Conservation (phyloP, 2,888 invertebrate genomes). For the Lumbricus terrestris region DNA sequence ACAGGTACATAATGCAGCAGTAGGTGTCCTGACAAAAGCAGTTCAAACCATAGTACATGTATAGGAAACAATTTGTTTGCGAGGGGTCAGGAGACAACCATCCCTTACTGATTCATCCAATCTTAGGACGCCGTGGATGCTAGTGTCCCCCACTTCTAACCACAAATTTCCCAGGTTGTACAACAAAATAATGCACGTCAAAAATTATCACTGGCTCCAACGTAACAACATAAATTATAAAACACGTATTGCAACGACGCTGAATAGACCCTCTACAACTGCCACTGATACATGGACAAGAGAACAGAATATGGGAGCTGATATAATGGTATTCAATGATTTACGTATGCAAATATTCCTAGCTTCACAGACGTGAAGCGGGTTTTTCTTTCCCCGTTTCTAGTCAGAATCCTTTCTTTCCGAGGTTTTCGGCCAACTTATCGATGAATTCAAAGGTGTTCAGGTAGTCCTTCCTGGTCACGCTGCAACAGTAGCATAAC, state of each 20-base stretch:
- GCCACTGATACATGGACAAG: background rate
- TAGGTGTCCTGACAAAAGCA: background rate
- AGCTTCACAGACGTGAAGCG: background rate
- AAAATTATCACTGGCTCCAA: background rate
- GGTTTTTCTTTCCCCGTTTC: background rate
- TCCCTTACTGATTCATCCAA: background rate
- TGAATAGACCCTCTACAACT: background rate
- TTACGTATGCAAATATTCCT: background rate
- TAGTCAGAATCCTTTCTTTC: constrained; percentile 19
- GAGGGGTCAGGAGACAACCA: background rate
- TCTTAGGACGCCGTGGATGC: background rate
- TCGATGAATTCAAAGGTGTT: constrained; percentile 97
- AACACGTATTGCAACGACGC: background rate
- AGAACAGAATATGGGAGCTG: background rate
- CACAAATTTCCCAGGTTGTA: background rate
- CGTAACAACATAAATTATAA: background rate
- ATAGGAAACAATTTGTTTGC: background rate
- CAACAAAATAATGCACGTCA: background rate
- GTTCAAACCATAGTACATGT: background rate
- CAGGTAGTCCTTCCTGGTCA: constrained; percentile 78
- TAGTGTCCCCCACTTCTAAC: background rate
- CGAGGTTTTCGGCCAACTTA: constrained; percentile 85
- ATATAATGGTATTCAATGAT: background rate
- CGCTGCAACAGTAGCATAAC: constrained; percentile 55
- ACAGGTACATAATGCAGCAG: background rate